Base-by-base conservation (phyloP, 1,140 invertebrate genomes). In the Bombus superbus region DNA sequence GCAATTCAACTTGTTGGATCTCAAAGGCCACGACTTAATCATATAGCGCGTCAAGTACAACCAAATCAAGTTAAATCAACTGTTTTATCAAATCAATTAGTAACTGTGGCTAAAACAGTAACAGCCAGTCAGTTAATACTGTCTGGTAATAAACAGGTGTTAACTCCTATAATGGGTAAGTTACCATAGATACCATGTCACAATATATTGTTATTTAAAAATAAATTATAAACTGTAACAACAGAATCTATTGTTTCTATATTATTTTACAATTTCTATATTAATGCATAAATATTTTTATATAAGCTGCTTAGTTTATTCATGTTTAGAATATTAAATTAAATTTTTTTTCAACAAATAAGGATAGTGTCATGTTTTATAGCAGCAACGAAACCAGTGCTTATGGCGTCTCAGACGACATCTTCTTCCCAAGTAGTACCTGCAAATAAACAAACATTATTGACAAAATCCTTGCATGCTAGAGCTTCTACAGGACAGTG, bases 131-230 rank as follows among this genome's bases (percentile, higher is more conserved):
- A 95, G 90, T 91, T 96, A 83, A 96, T 96, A 93, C 94, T 96
- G 86, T 95, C 96, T 91, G 93, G 96, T 92, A 92, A 96, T 94
- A 92, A 96, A 95, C 91, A 96, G 96, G 95, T 97, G 92, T 95
- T 96, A 83, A 94, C 96, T 72, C 95, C 96, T 71, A 96, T 96
- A 85, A 95, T 96, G 95, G 96, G 96, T 97, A 92, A 96, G 95
- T 94, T 87, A 86, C 89, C 71, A 57, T 66, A 64, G 57, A 66
- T 74, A 79, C 38, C 53, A 66, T 69, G 35, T 4, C 38, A 72
- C 15, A 72, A 5, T 77, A 74, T 57, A 64, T 35, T 28, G 8
- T 53, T 53, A 53, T 53, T 22, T 53, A 53, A 53, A 53, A 53
- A 59, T 79, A 79, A 11, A 44, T 69, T 69, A 40, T 69, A 53